A percentile compares a stretch with the other conserved stretches of the same genome.
Evolutionary conservation across 2,797 vertebrate genomes (phyloP).

Genomic region (Clarias fuscus): DNA sequence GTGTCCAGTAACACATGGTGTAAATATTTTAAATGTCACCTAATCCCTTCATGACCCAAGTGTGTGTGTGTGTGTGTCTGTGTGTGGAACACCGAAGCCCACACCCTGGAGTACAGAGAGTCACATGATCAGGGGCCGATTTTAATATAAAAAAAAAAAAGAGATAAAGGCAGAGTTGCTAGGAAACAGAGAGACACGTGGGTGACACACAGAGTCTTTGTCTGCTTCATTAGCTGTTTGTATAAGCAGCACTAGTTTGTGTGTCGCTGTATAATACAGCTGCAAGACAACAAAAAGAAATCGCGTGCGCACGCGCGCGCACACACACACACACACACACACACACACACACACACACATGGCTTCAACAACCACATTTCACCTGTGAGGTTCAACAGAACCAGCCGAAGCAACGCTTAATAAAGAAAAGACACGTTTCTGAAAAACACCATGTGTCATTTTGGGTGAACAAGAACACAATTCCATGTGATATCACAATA

Average conservation of each 20-base stretch:
- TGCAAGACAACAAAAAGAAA: not conserved
- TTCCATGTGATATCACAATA: no score
- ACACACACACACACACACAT: not conserved
- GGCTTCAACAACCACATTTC: not conserved
- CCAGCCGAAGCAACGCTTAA: no score
- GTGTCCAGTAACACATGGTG: slow-evolving; percentile 58
- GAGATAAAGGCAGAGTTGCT: slow-evolving; percentile 54
- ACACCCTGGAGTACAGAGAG: no score
- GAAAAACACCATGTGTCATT: no score
- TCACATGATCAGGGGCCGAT: not conserved
- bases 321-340: not conserved
- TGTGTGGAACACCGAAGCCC: no score
- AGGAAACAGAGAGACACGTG: slow-evolving; percentile 61
- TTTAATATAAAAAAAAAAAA: not conserved
- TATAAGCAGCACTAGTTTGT: not conserved
- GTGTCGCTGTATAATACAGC: not conserved
- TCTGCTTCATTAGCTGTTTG: slow-evolving; percentile 12
- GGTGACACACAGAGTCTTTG: slow-evolving; percentile 34
- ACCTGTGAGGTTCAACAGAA: not conserved
- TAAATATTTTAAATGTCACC: slow-evolving; percentile 74
- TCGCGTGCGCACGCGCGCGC: no score
- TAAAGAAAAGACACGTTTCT: no score
- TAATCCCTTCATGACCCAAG: slow-evolving; percentile 55
- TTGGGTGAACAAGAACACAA: no score
- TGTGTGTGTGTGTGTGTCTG: no score